Base-by-base conservation (phyloP, 2,113 vertebrate genomes). In the Rhineura floridana region DNA sequence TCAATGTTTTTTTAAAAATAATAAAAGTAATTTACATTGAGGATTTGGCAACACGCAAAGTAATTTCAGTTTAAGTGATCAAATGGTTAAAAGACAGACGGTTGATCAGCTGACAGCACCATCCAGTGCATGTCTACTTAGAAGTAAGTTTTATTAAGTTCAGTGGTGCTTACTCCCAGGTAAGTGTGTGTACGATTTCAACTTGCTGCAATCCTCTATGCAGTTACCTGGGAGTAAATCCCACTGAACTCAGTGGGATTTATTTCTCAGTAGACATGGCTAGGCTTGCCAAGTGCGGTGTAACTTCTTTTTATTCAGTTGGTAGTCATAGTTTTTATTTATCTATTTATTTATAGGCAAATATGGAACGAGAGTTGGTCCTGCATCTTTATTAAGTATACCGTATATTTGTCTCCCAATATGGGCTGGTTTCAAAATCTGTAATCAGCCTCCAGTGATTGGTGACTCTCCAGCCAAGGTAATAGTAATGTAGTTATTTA, bases 401-500 rank as follows among this genome's bases (percentile, higher is more conserved):
- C 95, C 98, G 0, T 98, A 98, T 15, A 86, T 98, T 67, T 95
- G 96, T 88, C 97, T 99, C 91, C 97, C 98, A 0, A 86, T 98
- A 63, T 99, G 98, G 98, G 97, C 98, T 88, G 98, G 97, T 87
- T 98, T 98, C 94, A 97, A 96, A 17, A 97, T 99, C 95, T 97
- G 97, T 89, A 97, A 96, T 67, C 98, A 98, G 84, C 96, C 97
- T 23, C 83, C 96, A 0, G 95, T 90, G 52, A 91, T 89, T 76
- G 93, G 75, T 0, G 95, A 96, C 1, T 88, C 93, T 83, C 95
- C 96, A 85, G 70, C 94, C 75, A 96, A 97, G 95, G 98, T 99
- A 96, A 97, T 90, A 83, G 72, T 87, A 3, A 76, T 88, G 55
- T 48, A 8, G 4, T 5, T 21, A 21, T 84, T 88, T 69, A 81